A percentile compares a stretch with the other conserved stretches of the same genome.
Conservation (phyloP, 2,113 vertebrate species). For the Chaetodon trifascialis region DNA sequence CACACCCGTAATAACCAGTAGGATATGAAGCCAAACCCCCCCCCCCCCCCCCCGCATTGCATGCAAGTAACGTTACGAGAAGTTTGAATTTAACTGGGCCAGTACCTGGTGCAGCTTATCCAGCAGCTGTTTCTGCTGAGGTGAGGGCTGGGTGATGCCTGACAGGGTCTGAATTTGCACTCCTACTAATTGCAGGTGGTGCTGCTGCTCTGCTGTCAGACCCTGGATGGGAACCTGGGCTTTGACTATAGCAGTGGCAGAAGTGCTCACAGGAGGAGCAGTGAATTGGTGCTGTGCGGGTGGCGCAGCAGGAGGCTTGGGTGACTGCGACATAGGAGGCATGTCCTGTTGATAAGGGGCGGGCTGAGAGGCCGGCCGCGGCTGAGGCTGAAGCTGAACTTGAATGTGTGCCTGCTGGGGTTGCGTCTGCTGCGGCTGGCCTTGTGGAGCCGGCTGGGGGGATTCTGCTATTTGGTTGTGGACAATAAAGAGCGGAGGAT, state of each 20-base stretch:
- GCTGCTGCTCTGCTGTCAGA: constrained; percentile 87
- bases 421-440: constrained; percentile 67
- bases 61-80: neutral
- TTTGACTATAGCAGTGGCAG: constrained; percentile 76
- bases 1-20: neutral
- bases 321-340: constrained; percentile 81
- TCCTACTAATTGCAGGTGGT: constrained; percentile 88
- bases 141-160: constrained; percentile 82
- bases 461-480: constrained; percentile 87
- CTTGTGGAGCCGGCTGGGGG: constrained; percentile 74
- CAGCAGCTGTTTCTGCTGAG: constrained; percentile 90
- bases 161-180: constrained; percentile 88
- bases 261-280: constrained; percentile 53
- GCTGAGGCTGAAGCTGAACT: constrained; percentile 77
- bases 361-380: constrained; percentile 74
- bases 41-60: neutral
- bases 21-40: no score
- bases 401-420: constrained; percentile 76
- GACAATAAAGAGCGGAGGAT: constrained; percentile 87
- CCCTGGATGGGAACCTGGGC: constrained; percentile 82
- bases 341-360: constrained; percentile 78
- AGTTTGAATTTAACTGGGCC: neutral
- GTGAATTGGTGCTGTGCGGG: constrained; percentile 86
- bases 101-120: constrained; percentile 93
- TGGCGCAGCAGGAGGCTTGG: constrained; percentile 77